Evolutionary conservation across 2,888 invertebrate genomes (phyloP), one percentile per base, ranked within the genome.

Genomic region (Cephus rjabovi): DNA sequence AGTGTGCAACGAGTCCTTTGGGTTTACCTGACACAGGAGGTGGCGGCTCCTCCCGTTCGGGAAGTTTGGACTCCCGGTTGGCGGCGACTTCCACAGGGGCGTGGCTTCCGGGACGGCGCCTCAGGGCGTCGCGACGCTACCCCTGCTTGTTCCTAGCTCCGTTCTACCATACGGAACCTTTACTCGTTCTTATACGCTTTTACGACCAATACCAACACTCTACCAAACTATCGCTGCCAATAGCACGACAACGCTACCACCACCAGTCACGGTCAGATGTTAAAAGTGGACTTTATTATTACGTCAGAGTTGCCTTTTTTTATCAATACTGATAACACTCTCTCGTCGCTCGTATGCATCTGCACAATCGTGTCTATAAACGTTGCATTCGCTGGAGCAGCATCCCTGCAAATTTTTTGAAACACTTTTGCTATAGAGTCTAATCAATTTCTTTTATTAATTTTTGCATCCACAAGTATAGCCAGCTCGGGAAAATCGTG

Each of bases 21-120:
- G 83, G 83, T 56, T 85, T 82, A 87, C 86, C 85, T 85, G 86
- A 82, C 82, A 83, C 83, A 84, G 75, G 75, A 75, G 78, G 83
- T 83, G 86, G 88, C 90, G 87, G 90, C 90, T 89, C 90, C 90
- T 90, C 86, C 88, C 87, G 86, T 87, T 85, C 80, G 85, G 78
- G 81, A 83, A 87, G 83, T 85, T 71, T 86, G 79, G 82, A 86
- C 84, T 88, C 86, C 87, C 90, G 90, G 90, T 90, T 90, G 90
- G 89, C 85, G 88, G 86, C 81, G 84, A 87, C 87, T 88, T 87
- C 87, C 81, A 86, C 87, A 81, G 88, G 87, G 90, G 90, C 89
- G 90, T 88, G 88, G 90, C 90, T 87, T 87, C 87, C 87, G 88
- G 82, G 80, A 81, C 82, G 70, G 80, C 83, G 85, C 86, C 86